Evolutionary conservation across 2,888 invertebrate species (phyloP), one percentile per base, ranked within the genome.

Genomic region (Drosophila tanythrix): DNA sequence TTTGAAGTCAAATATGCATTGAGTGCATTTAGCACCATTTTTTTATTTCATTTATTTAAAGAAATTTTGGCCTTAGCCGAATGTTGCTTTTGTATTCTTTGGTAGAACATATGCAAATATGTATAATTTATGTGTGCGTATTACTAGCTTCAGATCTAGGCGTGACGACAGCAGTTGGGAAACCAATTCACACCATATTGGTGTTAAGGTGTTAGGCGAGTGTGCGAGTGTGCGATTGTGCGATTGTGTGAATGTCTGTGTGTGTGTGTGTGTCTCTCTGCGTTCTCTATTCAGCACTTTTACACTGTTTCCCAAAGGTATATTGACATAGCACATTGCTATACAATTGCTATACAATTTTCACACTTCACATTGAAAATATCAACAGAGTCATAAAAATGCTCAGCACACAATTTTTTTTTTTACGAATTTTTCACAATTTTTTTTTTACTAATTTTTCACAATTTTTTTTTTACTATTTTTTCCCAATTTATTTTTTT

Each of bases 1-100:
- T 75, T 61, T 60, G 33, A 60, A 58, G 27, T 33, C 27, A 67
- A 62, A 74, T 75, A 77, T 64, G 60, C 70, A 71, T 61, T 67
- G 76, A 43, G 62, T 71, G 36, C 43, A 53, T 36, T 78, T 71
- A 67, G 25, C 60, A 64, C 52, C 43, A 21, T 56, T 76, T 55
- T 48, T 35, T 18, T 43, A 27, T 46, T 46, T 46, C 48, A 58
- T 57, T 76, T 56, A 58, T 52, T 76, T 76, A 50, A 70, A 64
- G 81, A 80, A 80, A 76, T 71, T 38, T 80, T 67, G 48, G 50
- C 76, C 80, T 77, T 75, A 51, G 21, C 21, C 29, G 51, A 36
- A 31, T 48, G 48, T 27, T 57, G 31, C 31, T 27, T 18, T 33
- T 3, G 27, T 31, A 36, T 48, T 33, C 38, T 25, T 40, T 46